phyloP scores from a whole-genome alignment of 2,113 vertebrate species.

The Panurus biarmicus region DNA sequence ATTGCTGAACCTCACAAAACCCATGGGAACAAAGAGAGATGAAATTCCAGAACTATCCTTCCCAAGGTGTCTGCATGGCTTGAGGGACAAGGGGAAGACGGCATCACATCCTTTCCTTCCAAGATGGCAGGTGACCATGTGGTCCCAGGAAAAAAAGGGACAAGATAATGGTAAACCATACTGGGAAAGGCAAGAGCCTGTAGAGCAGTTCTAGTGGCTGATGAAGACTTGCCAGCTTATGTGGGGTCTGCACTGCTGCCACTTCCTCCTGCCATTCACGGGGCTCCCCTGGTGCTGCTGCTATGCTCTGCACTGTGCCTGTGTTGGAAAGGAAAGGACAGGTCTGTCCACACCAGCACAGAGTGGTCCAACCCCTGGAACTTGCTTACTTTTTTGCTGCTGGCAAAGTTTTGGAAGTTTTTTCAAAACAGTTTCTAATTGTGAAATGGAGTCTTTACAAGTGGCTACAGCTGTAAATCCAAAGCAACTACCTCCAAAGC shows the following conservation, averaged over 20 bases:
- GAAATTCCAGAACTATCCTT: neutral
- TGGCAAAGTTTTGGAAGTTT: neutral
- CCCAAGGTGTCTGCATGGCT: neutral
- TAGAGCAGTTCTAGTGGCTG: neutral
- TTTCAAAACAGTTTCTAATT: neutral
- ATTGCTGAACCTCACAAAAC: neutral
- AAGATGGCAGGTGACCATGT: neutral
- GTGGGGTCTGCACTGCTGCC: fast-evolving
- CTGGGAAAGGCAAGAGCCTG: neutral
- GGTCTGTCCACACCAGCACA: neutral
- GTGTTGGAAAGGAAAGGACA: neutral
- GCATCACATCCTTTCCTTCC: neutral
- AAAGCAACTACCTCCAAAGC: neutral
- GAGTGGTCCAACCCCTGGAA: neutral
- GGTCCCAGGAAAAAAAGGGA: neutral
- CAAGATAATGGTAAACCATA: neutral
- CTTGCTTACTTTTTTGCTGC: fast-evolving
- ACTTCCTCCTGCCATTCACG: neutral
- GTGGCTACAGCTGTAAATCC: neutral
- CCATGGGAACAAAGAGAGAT: neutral
- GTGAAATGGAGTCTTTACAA: neutral
- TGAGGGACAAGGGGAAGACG: neutral
- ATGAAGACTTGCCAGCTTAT: neutral
- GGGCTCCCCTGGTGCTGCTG: neutral
- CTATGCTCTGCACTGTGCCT: neutral